These are phyloP conservation scores for Andinoacara biseriatus DNA, from an alignment of 2,113 vertebrate genomes.

Conservation along the genomic window DNA sequence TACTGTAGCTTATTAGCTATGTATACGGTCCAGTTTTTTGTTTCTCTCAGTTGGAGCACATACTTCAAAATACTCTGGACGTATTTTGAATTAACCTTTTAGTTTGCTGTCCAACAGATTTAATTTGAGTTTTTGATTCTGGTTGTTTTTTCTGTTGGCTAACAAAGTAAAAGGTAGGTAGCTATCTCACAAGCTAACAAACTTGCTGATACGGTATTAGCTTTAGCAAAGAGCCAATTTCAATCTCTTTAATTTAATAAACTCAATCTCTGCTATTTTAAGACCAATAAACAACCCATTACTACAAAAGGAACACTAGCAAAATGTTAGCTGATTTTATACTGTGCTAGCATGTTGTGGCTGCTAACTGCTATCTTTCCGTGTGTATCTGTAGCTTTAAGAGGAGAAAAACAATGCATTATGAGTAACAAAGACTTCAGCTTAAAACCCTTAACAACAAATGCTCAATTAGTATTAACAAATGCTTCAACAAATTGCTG, in stretches of 20 bases:
- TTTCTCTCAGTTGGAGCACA: background rate
- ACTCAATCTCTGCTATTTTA: background rate
- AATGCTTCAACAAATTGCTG: slow-evolving; percentile 36
- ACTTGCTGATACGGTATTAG: no score
- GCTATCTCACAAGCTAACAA: no score
- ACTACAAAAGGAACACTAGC: background rate
- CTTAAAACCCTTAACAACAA: slow-evolving; percentile 50
- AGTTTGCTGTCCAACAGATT: background rate
- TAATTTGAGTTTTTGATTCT: no score
- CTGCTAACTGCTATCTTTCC: background rate
- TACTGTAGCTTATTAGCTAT: background rate
- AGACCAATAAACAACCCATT: background rate
- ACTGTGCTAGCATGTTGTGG: background rate
- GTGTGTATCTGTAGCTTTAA: slow-evolving; percentile 43
- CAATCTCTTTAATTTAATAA: background rate
- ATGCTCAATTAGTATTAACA: slow-evolving; percentile 33
- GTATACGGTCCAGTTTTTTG: background rate
- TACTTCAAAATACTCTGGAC: background rate
- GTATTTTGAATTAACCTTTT: background rate
- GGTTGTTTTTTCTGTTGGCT: no score
- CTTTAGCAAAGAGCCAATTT: no score
- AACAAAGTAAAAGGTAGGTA: no score
- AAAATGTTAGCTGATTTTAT: background rate
- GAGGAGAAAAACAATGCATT: slow-evolving; percentile 24
- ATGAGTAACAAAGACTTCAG: slow-evolving; percentile 29